Conservation (phyloP, 2,113 vertebrate genomes). For the Chaetodon auriga region DNA sequence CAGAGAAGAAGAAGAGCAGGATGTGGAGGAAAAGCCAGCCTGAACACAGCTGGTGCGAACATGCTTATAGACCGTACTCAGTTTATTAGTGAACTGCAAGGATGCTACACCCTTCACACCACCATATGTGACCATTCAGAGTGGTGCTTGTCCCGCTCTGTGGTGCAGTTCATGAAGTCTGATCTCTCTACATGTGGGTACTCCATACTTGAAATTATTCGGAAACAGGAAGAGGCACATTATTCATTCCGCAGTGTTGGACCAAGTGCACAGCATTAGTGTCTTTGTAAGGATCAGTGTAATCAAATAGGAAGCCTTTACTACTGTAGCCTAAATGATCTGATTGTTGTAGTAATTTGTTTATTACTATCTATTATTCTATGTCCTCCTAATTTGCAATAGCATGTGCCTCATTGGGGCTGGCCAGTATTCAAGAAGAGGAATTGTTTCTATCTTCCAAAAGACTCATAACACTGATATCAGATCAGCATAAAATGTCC, state of each 20-base stretch:
- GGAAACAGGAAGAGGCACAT: conserved; percentile 39
- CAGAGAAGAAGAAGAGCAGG: conserved; percentile 69
- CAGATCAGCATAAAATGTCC: not conserved
- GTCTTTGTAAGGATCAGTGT: conserved; percentile 34
- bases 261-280: conserved; percentile 39
- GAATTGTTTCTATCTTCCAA: not conserved
- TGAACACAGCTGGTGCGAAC: conserved; percentile 29
- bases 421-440: not conserved
- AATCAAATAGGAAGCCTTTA: conserved; percentile 71
- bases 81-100: not conserved
- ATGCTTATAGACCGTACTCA: not conserved
- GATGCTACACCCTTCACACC: not conserved
- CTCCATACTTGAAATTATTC: conserved; percentile 59
- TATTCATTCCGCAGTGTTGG: conserved; percentile 53
- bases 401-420: conserved; percentile 11
- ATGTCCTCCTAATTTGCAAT: conserved; percentile 10
- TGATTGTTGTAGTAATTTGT: conserved; percentile 26
- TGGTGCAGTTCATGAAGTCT: conserved; percentile 28
- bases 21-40: conserved; percentile 59
- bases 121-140: not conserved
- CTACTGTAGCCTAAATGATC: conserved; percentile 66
- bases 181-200: not conserved
- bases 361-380: conserved; percentile 37
- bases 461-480: not conserved
- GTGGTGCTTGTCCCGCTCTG: not conserved